Evolutionary conservation across 2,888 invertebrate genomes (phyloP).

Genomic region (Campoplex capitator): DNA sequence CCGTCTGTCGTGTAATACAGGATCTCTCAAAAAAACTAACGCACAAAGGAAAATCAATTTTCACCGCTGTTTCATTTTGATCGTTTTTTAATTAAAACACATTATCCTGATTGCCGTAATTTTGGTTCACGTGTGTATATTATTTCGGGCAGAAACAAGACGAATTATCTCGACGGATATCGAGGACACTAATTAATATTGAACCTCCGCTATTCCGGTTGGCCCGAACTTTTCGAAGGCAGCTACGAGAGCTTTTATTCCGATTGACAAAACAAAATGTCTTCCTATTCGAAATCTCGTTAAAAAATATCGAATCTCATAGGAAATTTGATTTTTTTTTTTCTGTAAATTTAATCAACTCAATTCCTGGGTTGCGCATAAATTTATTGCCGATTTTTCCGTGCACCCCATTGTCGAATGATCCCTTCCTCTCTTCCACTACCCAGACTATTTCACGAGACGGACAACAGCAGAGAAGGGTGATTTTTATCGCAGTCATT

Average conservation of each 20-base stretch:
- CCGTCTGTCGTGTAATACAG: conserved; percentile 72
- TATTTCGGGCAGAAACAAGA: neutral
- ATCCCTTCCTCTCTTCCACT: neutral
- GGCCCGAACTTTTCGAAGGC: neutral
- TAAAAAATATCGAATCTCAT: neutral
- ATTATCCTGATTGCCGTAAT: conserved; percentile 9
- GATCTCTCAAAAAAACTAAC: conserved; percentile 52
- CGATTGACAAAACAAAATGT: neutral
- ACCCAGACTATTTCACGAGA: conserved; percentile 3
- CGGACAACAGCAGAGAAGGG: conserved; percentile 26
- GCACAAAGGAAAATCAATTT: conserved; percentile 26
- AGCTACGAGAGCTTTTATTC: neutral
- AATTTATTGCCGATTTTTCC: neutral
- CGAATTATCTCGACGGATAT: neutral
- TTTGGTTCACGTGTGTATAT: neutral
- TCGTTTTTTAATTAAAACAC: conserved; percentile 1
- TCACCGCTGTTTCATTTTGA: neutral
- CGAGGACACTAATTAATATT: neutral
- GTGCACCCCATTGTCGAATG: neutral
- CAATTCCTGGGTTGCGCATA: neutral
- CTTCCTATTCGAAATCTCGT: neutral
- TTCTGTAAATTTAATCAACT: neutral
- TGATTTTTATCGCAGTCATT: conserved; percentile 62
- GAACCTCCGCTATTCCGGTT: neutral
- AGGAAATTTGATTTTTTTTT: neutral